A percentile compares a stretch with the other conserved stretches of the same genome.
Conservation (phyloP, 2,797 vertebrate species). For the Australoheros facetus region DNA sequence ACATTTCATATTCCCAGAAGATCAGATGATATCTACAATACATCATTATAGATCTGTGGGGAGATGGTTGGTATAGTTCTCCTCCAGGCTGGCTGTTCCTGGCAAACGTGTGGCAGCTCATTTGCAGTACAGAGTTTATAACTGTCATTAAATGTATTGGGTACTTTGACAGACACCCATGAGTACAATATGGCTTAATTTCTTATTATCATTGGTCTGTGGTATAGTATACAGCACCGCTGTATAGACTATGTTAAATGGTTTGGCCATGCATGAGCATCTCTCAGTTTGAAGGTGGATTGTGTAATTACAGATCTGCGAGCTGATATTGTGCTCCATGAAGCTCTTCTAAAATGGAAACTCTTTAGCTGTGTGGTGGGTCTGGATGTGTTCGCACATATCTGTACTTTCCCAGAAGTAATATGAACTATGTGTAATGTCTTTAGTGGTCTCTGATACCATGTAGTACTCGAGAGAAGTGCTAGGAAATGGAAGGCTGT, state of each 20-base stretch:
- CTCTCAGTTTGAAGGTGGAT: constrained; percentile 34
- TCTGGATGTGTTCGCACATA: neutral
- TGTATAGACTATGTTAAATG: constrained; percentile 2
- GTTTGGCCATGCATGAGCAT: constrained; percentile 2
- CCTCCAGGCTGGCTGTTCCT: constrained; percentile 20
- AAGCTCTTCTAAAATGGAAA: constrained; percentile 19
- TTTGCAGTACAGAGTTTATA: constrained; percentile 1
- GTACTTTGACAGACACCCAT: neutral
- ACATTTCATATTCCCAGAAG: neutral
- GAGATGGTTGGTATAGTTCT: constrained; percentile 17
- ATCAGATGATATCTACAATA: constrained; percentile 17
- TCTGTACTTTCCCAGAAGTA: constrained; percentile 26
- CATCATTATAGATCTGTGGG: constrained; percentile 39
- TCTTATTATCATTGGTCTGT: constrained; percentile 4
- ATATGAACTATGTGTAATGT: constrained; percentile 25
- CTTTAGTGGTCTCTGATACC: constrained; percentile 23
- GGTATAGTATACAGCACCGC: neutral
- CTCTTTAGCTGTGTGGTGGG: neutral
- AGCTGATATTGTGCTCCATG: constrained; percentile 2
- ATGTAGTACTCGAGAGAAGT: constrained; percentile 19
- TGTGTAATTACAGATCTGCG: constrained; percentile 21
- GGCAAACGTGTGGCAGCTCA: constrained; percentile 1
- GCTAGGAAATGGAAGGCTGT: constrained; percentile 16
- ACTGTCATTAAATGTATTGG: neutral
- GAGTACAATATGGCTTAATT: neutral